Evolutionary conservation across 2,888 invertebrate species (phyloP).

Genomic region (Anagyrus pseudococci): DNA sequence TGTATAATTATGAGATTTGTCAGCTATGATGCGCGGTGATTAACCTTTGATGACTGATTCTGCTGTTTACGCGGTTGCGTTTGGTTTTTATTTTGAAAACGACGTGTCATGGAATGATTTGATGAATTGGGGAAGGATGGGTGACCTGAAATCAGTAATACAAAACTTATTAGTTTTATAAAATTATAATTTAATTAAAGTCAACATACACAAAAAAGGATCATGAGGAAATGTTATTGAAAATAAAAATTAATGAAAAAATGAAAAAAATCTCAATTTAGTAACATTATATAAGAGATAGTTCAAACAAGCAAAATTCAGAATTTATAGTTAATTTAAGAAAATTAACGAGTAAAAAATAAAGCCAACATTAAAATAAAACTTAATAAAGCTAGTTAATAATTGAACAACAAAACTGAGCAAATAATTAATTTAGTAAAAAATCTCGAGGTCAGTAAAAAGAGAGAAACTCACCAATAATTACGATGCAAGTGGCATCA

Average conservation of each 20-base stretch:
- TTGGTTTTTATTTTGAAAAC: constrained; percentile 47
- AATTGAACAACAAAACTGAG: constrained; percentile 18
- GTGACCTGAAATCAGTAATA: constrained; percentile 53
- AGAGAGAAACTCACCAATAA: constrained; percentile 59
- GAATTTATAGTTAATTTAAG: background rate
- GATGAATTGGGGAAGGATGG: constrained; percentile 57
- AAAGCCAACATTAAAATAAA: constrained; percentile 37
- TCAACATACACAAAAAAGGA: constrained; percentile 43
- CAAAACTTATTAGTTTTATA: constrained; percentile 29
- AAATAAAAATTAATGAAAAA: constrained; percentile 27
- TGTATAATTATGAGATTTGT: constrained; percentile 32
- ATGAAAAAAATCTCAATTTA: background rate
- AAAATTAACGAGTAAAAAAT: constrained; percentile 42
- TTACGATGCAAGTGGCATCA: constrained; percentile 59
- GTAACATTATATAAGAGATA: constrained; percentile 8
- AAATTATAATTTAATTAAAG: constrained; percentile 16
- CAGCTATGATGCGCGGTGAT: constrained; percentile 46
- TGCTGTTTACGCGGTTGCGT: constrained; percentile 51
- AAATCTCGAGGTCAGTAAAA: constrained; percentile 35
- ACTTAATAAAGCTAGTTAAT: constrained; percentile 11
- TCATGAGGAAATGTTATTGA: constrained; percentile 42
- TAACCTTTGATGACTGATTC: constrained; percentile 51
- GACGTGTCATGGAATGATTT: constrained; percentile 59
- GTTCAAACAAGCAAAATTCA: constrained; percentile 9
- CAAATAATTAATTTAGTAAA: constrained; percentile 2